Percentiles rank a stretch among this genome's conserved stretches.
Conservation (phyloP, 2,113 vertebrate genomes). For the Gopherus evgoodei region DNA sequence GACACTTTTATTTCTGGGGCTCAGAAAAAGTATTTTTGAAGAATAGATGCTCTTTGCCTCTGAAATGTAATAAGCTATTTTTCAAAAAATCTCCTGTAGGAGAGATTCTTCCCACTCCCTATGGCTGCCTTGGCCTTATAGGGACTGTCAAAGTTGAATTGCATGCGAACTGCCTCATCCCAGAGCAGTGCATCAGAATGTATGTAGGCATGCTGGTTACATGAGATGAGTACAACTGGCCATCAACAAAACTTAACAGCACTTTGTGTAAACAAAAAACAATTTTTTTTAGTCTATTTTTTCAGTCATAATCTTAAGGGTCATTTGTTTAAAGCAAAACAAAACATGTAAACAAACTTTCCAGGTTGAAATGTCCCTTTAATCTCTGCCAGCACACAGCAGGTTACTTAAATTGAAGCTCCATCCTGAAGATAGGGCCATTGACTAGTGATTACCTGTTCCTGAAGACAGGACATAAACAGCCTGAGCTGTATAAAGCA, state of each 20-base stretch:
- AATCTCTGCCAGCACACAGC: no score
- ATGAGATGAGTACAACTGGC: not conserved
- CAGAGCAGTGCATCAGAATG: not conserved
- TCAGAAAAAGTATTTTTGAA: constrained; percentile 8
- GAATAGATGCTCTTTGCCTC: not conserved
- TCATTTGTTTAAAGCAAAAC: no score
- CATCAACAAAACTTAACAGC: not conserved
- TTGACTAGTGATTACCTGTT: no score
- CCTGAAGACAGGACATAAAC: no score
- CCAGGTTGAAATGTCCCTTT: no score
- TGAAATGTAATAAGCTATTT: not conserved
- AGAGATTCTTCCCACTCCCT: not conserved
- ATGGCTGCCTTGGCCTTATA: not conserved
- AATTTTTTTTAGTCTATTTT: no score
- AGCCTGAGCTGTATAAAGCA: no score
- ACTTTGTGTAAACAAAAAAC: no score
- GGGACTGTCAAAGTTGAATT: not conserved
- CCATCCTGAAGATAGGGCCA: no score
- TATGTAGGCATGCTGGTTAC: not conserved
- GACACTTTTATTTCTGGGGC: not conserved
- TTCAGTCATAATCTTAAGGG: no score
- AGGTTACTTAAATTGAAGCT: not conserved
- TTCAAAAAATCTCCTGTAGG: not conserved
- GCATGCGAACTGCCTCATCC: not conserved
- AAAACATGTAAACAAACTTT: no score